These are phyloP conservation scores for Hemibagrus wyckioides DNA, from an alignment of 2,113 vertebrate species.

Conservation along the genomic window DNA sequence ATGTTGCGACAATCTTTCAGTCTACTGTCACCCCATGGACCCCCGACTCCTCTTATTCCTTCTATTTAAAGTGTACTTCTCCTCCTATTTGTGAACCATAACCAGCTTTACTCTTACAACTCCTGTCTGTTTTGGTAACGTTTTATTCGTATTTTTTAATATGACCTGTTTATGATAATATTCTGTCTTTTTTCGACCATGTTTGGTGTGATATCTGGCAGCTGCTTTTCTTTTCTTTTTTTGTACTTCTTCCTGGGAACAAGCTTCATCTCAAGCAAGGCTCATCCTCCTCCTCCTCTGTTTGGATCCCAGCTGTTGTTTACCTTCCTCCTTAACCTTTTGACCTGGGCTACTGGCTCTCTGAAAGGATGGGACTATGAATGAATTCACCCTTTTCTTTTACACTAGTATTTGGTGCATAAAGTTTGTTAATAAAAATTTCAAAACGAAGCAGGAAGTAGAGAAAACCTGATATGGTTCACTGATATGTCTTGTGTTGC, in stretches of 20 bases:
- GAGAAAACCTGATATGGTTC: not conserved
- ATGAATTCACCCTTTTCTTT: not conserved
- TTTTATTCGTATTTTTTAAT: no score
- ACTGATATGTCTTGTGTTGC: not conserved
- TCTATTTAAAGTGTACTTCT: not conserved
- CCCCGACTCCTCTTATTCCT: not conserved
- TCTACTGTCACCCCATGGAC: not conserved
- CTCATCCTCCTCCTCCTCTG: not conserved
- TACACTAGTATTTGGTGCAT: not conserved
- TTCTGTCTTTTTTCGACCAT: not conserved
- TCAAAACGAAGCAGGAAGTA: slow-evolving; percentile 2
- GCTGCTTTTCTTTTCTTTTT: not conserved
- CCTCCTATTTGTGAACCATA: not conserved
- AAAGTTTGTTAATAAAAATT: not conserved
- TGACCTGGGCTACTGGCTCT: not conserved
- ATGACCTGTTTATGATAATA: not conserved
- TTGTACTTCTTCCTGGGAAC: not conserved
- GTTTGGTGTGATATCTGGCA: not conserved
- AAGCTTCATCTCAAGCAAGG: slow-evolving; percentile 3
- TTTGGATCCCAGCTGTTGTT: slow-evolving; percentile 9
- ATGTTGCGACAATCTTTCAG: slow-evolving; percentile 1
- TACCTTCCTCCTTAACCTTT: slow-evolving; percentile 11
- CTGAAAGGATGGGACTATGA: not conserved
- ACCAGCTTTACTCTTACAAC: not conserved
- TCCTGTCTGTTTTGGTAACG: not conserved